Evolutionary conservation across 2,888 invertebrate genomes (phyloP), one percentile per base, ranked within the genome.

Genomic region (Sminthurides aquaticus): DNA sequence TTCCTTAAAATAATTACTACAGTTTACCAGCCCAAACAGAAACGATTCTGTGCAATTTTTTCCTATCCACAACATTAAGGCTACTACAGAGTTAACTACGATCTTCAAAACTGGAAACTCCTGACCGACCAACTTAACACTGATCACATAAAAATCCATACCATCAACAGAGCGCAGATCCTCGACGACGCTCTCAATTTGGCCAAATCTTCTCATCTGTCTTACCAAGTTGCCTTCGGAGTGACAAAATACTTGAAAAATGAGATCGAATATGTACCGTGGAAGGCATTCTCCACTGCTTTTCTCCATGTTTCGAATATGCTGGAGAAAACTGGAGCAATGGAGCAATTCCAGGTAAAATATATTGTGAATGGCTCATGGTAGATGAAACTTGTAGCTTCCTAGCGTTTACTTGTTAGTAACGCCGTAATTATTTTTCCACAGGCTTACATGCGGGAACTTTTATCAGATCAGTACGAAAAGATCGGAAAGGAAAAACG

Each of bases 141-240:
- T 54, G 81, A 83, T 0, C 80, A 83, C 1, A 82, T 81, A 18
- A 83, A 84, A 65, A 89, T 94, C 59, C 84, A 87, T 49, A 83
- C 87, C 0, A 85, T 88, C 28, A 92, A 93, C 76, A 81, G 94
- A 62, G 93, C 91, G 0, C 94, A 95, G 77, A 80, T 97, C 34
- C 81, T 97, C 5, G 92, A 95, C 75, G 96, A 97, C 77, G 86
- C 89, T 0, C 81, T 90, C 79, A 89, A 88, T 77, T 78, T 91
- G 62, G 92, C 91, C 0, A 80, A 87, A 18, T 86, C 88, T 28
- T 90, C 89, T 1, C 74, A 82, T 61, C 77, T 91, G 48, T 75
- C 78, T 75, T 92, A 92, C 75, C 81, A 83, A 15, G 84, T 85
- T 1, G 90, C 92, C 0, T 79, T 96, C 69, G 87, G 90, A 73